Evolutionary conservation across 1,140 invertebrate species (phyloP).

Genomic region (Sarcophaga bullata): DNA sequence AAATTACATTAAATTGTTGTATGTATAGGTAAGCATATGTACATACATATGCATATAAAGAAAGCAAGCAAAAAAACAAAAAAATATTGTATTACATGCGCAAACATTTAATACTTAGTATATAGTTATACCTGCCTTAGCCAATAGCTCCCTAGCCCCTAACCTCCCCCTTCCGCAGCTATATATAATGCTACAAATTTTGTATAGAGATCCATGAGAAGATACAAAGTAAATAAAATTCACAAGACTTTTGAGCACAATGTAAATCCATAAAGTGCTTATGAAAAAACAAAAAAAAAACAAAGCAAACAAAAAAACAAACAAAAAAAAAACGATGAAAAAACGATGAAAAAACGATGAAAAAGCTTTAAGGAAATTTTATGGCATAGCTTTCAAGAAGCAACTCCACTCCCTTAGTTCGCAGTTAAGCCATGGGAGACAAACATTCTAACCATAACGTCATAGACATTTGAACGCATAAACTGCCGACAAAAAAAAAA

Average conservation of each 20-base stretch:
- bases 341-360: no score
- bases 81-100: background rate
- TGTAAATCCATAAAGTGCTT: background rate
- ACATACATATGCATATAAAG: background rate
- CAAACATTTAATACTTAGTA: background rate
- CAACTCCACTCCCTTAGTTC: background rate
- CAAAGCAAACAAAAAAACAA: no score
- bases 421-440: no score
- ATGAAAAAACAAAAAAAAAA: background rate
- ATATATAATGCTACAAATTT: no score
- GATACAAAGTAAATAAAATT: background rate
- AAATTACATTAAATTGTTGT: constrained; percentile 3
- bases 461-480: background rate
- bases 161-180: no score
- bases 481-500: background rate
- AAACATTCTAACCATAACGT: background rate
- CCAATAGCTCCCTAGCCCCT: background rate
- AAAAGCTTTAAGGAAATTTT: background rate
- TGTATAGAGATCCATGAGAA: no score
- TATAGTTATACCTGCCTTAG: background rate
- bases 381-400: background rate
- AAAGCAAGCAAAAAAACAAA: no score
- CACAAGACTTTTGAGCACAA: background rate
- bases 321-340: background rate
- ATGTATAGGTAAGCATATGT: no score